phyloP scores from a whole-genome alignment of 2,113 vertebrate species.

The Saiga tatarica region DNA sequence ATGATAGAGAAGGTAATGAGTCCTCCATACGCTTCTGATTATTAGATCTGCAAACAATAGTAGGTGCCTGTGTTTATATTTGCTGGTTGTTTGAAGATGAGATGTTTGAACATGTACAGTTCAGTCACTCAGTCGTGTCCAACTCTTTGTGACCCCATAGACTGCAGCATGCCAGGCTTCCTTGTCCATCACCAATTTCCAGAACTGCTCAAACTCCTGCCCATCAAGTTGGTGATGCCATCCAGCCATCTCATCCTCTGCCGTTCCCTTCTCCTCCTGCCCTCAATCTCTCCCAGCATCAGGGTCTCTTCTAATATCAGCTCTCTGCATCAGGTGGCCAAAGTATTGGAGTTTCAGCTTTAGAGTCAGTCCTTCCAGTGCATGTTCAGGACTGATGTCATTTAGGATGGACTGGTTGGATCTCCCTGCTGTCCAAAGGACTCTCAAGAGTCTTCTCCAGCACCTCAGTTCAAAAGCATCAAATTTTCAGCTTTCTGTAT shows the following conservation, averaged over 20 bases:
- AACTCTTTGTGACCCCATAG: fast-evolving
- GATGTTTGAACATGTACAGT: neutral
- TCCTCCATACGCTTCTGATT: neutral
- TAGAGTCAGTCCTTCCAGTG: neutral
- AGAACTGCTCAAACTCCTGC: neutral
- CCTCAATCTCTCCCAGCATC: neutral
- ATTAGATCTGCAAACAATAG: neutral
- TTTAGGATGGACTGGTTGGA: neutral
- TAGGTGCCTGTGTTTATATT: neutral
- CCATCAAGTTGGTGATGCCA: neutral
- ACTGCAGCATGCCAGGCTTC: neutral
- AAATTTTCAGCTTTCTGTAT: neutral
- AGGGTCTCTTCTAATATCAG: neutral
- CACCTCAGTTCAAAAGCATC: neutral
- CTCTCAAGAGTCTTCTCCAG: neutral
- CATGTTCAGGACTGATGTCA: neutral
- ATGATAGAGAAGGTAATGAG: neutral
- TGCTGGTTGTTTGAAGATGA: neutral
- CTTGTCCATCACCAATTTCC: neutral
- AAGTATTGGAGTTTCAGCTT: neutral
- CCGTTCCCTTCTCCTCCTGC: neutral
- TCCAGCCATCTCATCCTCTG: neutral
- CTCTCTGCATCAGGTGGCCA: neutral
- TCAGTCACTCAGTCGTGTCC: neutral
- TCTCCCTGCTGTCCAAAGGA: neutral